Evolutionary conservation across 2,113 vertebrate genomes (phyloP).

Genomic region (Bungarus multicinctus): DNA sequence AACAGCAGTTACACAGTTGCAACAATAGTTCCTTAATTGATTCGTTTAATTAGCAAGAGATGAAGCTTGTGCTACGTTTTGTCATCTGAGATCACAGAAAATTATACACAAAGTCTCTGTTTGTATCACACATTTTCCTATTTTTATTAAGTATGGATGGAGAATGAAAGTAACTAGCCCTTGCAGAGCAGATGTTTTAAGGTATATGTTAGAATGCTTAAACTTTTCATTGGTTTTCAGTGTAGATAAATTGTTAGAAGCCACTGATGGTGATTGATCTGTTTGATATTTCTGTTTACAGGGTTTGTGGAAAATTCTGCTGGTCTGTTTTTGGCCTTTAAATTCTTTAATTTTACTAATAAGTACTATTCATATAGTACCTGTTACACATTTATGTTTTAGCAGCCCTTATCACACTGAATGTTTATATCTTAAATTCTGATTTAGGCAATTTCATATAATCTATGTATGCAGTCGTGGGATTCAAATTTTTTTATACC

Average conservation of each 20-base stretch:
- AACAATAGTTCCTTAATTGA: conserved; percentile 98
- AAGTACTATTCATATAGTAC: not conserved
- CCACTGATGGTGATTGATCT: conserved; percentile 30
- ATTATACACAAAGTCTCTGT: conserved; percentile 69
- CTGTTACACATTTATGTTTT: not conserved
- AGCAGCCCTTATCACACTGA: not conserved
- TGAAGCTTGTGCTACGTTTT: conserved; percentile 83
- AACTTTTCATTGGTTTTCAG: conserved; percentile 5
- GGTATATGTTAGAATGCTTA: accelerated
- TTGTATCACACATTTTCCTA: conserved; percentile 74
- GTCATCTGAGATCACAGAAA: conserved; percentile 83
- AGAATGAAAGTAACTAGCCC: conserved; percentile 24
- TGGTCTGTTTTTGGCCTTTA: conserved; percentile 49
- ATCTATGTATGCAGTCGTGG: not conserved
- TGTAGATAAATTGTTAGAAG: not conserved
- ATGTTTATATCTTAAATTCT: not conserved
- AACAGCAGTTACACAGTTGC: conserved; percentile 96
- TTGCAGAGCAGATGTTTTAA: conserved; percentile 28
- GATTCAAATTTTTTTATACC: too few species aligned
- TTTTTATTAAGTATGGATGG: conserved; percentile 11
- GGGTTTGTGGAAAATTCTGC: conserved; percentile 48
- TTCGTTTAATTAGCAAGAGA: conserved; percentile 99
- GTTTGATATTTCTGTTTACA: conserved; percentile 43
- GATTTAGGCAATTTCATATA: not conserved
- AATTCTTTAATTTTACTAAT: not conserved